These are phyloP conservation scores for Xestia rhomboidea DNA, from an alignment of 2,888 invertebrate genomes.

Conservation along the genomic window DNA sequence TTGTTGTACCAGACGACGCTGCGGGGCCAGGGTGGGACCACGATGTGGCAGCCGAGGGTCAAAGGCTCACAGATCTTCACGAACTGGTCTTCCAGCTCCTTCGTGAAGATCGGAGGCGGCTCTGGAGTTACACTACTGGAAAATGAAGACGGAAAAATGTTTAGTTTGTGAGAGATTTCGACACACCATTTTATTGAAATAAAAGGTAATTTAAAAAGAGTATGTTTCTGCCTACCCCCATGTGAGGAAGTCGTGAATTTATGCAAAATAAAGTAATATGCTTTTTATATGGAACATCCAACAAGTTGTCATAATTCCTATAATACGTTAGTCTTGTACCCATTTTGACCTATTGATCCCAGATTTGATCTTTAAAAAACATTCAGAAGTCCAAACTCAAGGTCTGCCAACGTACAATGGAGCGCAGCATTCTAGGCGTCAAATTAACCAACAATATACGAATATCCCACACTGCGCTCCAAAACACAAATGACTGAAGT, in stretches of 20 bases:
- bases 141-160: background rate
- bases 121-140: conserved; percentile 89
- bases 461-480: no score
- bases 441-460: no score
- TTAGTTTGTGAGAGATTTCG: conserved; percentile 17
- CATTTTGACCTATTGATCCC: no score
- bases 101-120: conserved; percentile 95
- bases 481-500: no score
- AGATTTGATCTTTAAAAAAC: no score
- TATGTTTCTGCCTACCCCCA: background rate
- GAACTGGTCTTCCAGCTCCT: conserved; percentile 93
- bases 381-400: no score
- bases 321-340: no score
- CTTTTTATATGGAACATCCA: no score
- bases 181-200: background rate
- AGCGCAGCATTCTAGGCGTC: no score
- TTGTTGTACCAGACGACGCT: conserved; percentile 96
- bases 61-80: conserved; percentile 95
- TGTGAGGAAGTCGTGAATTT: background rate
- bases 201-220: background rate
- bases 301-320: no score
- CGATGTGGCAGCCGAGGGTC: conserved; percentile 94
- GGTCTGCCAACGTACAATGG: no score
- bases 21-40: conserved; percentile 96
- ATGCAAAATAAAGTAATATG: background rate